Percentiles rank a stretch among this genome's conserved stretches.
Evolutionary conservation across 1,140 invertebrate genomes (phyloP).

Genomic region (Maniola jurtina): DNA sequence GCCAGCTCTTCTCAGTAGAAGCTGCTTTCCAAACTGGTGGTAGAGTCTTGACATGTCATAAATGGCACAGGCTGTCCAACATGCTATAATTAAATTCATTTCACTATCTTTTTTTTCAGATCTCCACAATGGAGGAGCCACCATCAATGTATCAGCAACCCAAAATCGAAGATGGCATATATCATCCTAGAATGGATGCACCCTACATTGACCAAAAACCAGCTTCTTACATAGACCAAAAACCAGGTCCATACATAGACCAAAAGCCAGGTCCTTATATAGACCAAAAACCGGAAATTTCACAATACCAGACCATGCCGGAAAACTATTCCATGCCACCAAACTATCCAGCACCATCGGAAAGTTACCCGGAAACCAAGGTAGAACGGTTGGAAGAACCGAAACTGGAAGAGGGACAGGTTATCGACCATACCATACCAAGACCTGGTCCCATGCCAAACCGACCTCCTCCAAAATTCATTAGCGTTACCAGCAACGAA

Average conservation of each 20-base stretch:
- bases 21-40: too few relatives aligned
- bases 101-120: background rate
- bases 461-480: constrained; percentile 51
- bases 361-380: constrained; percentile 21
- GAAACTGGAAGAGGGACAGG: background rate
- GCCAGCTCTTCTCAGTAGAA: too few relatives aligned
- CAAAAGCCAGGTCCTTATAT: constrained; percentile 24
- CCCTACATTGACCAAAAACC: constrained; percentile 25
- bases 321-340: constrained; percentile 25
- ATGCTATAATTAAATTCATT: background rate
- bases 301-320: constrained; percentile 23
- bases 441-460: constrained; percentile 34
- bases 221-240: constrained; percentile 8
- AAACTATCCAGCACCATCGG: constrained; percentile 1
- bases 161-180: constrained; percentile 14
- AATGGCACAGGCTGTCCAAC: too few relatives aligned
- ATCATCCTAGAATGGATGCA: constrained; percentile 24
- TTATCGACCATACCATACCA: constrained; percentile 25
- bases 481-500: constrained; percentile 54
- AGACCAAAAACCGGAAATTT: constrained; percentile 24
- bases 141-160: constrained; percentile 8
- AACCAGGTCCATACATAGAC: constrained; percentile 15
- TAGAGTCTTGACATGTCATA: too few relatives aligned
- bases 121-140: constrained; percentile 16
- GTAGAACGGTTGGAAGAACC: constrained; percentile 9